phyloP scores from a whole-genome alignment of 2,888 invertebrate species.

The Apodemia mormo region DNA sequence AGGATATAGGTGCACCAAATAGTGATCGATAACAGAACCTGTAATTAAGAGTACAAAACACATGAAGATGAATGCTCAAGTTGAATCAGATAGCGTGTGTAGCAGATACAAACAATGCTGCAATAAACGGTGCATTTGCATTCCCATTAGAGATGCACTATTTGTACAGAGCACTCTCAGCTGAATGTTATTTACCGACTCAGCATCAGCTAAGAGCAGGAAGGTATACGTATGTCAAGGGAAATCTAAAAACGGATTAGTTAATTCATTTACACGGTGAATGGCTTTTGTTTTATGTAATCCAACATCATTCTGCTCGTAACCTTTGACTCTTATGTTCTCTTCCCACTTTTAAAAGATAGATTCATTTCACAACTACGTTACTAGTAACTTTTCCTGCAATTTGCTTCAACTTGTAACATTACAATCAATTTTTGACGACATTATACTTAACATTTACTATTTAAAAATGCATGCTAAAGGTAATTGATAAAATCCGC shows the following conservation, averaged over 20 bases:
- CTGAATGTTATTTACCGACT: constrained; percentile 17
- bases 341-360: background rate
- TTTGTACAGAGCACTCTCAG: constrained; percentile 17
- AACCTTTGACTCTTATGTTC: background rate
- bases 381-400: too few relatives aligned
- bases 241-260: constrained; percentile 30
- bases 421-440: too few relatives aligned
- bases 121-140: constrained; percentile 46
- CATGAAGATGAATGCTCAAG: constrained; percentile 33
- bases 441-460: too few relatives aligned
- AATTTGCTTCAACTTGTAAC: too few relatives aligned
- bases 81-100: constrained; percentile 33
- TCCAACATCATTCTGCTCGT: background rate
- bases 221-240: constrained; percentile 37
- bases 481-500: too few relatives aligned
- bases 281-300: constrained; percentile 3
- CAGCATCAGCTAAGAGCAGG: constrained; percentile 3
- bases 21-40: constrained; percentile 6
- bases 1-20: background rate
- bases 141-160: constrained; percentile 45
- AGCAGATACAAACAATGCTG: constrained; percentile 31
- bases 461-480: too few relatives aligned
- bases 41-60: constrained; percentile 27
- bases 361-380: too few relatives aligned
- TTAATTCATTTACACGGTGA: constrained; percentile 17